Evolutionary conservation across 2,888 invertebrate species (phyloP).

Genomic region (Drosophila paranaensis): DNA sequence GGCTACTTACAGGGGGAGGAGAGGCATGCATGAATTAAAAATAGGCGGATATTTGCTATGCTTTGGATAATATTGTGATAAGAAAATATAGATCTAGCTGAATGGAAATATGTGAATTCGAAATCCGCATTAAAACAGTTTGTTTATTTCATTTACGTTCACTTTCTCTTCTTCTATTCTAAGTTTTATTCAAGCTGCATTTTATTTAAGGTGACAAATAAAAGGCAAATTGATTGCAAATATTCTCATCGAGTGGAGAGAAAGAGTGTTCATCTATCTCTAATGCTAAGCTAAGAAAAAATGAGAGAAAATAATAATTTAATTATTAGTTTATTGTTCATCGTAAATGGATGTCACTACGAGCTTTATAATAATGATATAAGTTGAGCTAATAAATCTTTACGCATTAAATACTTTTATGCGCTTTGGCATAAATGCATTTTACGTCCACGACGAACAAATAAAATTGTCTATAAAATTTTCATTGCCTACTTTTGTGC

Average conservation of each 20-base stretch:
- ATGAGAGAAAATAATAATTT: background rate
- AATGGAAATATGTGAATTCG: background rate
- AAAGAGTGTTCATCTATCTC: background rate
- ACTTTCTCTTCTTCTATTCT: background rate
- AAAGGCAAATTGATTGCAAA: background rate
- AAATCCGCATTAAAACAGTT: background rate
- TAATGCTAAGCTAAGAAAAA: background rate
- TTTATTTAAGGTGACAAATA: no score
- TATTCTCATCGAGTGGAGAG: background rate
- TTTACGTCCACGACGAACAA: background rate
- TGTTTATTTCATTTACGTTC: background rate
- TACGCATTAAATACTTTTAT: background rate
- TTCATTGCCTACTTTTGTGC: slow-evolving; percentile 21
- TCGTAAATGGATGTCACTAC: background rate
- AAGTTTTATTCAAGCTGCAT: background rate
- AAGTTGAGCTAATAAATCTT: background rate
- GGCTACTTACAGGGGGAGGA: background rate
- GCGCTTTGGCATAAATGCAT: background rate
- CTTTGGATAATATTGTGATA: background rate
- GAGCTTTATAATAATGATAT: background rate
- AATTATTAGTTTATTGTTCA: background rate
- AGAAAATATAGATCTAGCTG: background rate
- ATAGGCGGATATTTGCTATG: background rate
- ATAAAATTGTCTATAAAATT: background rate
- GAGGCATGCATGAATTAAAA: background rate